A percentile compares a stretch with the other conserved stretches of the same genome.
Conservation (phyloP, 2,113 vertebrate genomes). For the Falco punctatus region DNA sequence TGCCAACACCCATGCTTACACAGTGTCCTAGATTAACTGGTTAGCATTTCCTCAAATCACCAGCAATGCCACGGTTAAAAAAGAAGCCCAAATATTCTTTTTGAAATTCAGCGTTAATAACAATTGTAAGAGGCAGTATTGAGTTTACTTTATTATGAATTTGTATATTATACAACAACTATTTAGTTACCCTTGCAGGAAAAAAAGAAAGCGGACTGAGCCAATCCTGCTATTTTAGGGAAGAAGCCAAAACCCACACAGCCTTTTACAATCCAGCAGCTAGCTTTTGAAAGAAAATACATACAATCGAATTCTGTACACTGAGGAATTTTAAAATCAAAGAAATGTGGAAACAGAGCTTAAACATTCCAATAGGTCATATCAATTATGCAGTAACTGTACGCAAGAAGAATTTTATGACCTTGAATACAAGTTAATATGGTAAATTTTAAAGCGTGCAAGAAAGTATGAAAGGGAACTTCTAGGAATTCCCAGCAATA, state of each 20-base stretch:
- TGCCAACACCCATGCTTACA: conserved; percentile 19
- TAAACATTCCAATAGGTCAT: neutral
- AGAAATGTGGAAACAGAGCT: neutral
- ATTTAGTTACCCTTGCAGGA: neutral
- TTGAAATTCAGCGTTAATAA: neutral
- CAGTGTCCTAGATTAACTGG: conserved; percentile 30
- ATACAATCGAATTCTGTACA: neutral
- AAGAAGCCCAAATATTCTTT: neutral
- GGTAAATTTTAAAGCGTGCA: neutral
- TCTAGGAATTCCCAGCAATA: neutral
- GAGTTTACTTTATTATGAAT: neutral
- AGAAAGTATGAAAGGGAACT: neutral
- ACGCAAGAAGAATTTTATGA: neutral
- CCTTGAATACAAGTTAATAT: neutral
- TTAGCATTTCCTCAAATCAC: conserved; percentile 21
- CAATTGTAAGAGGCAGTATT: neutral
- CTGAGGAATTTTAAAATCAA: neutral
- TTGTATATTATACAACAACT: neutral
- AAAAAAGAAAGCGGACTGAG: neutral
- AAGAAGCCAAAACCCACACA: neutral
- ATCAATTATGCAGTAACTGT: neutral
- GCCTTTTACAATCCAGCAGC: neutral
- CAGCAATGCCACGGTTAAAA: neutral
- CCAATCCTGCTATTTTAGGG: neutral
- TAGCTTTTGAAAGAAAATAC: neutral